Conservation (phyloP, 2,797 vertebrate genomes). For the Adelosebastes latens region DNA sequence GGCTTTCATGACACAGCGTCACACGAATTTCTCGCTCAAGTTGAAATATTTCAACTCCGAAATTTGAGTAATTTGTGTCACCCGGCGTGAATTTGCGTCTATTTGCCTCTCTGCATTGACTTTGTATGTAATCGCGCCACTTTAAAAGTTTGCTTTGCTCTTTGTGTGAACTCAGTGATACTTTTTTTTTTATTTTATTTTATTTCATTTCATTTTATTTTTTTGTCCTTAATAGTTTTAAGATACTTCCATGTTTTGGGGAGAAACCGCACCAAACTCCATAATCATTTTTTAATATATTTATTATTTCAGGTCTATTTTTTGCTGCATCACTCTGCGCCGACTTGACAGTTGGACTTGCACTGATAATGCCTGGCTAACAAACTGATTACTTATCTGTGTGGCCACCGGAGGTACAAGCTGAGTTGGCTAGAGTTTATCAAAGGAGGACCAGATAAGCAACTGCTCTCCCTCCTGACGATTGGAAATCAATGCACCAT, state of each 20-base stretch:
- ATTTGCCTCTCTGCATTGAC: too few species aligned
- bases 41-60: too few species aligned
- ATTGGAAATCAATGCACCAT: constrained; percentile 29
- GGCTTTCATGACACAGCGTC: too few species aligned
- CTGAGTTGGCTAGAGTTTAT: constrained; percentile 17
- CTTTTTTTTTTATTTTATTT: neutral
- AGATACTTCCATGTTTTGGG: neutral
- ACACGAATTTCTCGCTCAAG: too few species aligned
- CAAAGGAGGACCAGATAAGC: constrained; percentile 21
- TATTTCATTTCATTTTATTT: neutral
- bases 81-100: too few species aligned
- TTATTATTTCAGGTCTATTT: neutral
- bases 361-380: too few species aligned
- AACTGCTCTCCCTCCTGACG: neutral
- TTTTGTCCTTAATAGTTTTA: neutral
- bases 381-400: constrained; percentile 6
- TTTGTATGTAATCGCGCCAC: too few species aligned
- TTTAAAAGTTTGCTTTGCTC: too few species aligned
- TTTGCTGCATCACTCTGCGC: neutral
- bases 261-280: neutral
- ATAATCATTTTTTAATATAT: neutral
- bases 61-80: too few species aligned
- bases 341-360: too few species aligned
- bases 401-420: neutral
- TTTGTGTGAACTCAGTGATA: too few species aligned